Conservation (phyloP, 2,113 vertebrate species). For the Cacatua alba region DNA sequence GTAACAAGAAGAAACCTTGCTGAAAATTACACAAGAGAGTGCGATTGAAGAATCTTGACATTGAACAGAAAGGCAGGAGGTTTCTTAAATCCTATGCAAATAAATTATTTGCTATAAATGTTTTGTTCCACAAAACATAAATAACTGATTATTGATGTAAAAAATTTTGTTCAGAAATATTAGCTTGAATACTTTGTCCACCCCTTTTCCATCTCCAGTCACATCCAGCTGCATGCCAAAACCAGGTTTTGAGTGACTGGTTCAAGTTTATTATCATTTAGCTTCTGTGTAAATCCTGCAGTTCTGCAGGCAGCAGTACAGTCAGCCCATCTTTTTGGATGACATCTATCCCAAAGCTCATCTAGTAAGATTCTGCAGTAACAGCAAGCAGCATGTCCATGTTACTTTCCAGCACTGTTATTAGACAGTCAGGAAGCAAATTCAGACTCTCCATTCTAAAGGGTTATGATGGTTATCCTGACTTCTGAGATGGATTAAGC, state of each 20-base stretch:
- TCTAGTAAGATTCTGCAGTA: fast-evolving
- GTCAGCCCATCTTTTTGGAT: not conserved
- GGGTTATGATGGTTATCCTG: not conserved
- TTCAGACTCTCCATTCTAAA: not conserved
- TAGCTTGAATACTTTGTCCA: not conserved
- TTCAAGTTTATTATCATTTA: not conserved
- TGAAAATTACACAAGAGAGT: not conserved
- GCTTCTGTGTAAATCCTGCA: not conserved
- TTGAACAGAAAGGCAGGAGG: not conserved
- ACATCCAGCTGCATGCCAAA: not conserved
- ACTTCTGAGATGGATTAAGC: not conserved
- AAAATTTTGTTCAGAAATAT: not conserved
- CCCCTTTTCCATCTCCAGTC: not conserved
- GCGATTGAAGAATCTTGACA: not conserved
- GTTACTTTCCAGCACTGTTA: not conserved
- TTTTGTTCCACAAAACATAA: not conserved
- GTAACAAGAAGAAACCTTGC: not conserved
- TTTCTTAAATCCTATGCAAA: not conserved
- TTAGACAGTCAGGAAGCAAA: not conserved
- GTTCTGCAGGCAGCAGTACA: not conserved
- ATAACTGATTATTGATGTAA: not conserved
- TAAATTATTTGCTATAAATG: not conserved
- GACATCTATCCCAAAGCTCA: not conserved
- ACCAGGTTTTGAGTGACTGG: not conserved
- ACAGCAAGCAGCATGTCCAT: not conserved